A percentile compares a stretch with the other conserved stretches of the same genome.
Conservation (phyloP, 2,888 invertebrate species). For the Cheilosia pagana region DNA sequence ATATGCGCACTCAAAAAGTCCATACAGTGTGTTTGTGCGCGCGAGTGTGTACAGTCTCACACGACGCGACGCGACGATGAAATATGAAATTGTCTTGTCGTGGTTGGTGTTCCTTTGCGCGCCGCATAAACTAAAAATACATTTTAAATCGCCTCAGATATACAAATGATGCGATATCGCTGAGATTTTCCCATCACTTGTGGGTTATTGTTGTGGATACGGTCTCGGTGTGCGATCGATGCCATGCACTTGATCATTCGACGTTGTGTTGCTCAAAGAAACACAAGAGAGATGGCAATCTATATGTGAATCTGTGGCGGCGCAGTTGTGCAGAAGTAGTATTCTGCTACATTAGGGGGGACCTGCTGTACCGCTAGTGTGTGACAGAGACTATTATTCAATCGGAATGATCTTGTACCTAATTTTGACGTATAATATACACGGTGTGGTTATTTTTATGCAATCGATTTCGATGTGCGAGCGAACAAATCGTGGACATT, state of each 20-base stretch:
- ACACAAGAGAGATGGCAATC: conserved; percentile 37
- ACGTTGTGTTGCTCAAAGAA: conserved; percentile 17
- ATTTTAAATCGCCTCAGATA: conserved; percentile 26
- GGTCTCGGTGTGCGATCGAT: conserved; percentile 59
- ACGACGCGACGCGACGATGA: conserved; percentile 66
- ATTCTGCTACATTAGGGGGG: conserved; percentile 13
- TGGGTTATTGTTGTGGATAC: conserved; percentile 43
- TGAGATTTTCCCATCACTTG: conserved; percentile 60
- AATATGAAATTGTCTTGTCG: conserved; percentile 52
- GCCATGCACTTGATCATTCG: conserved; percentile 65
- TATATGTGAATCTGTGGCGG: not conserved
- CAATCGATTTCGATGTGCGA: conserved; percentile 45
- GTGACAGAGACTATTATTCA: conserved; percentile 64
- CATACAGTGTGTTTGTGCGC: conserved; percentile 6
- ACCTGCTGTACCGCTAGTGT: conserved; percentile 31
- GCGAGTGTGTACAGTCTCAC: conserved; percentile 36
- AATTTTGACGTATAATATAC: conserved; percentile 52
- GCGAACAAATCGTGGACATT: conserved; percentile 43
- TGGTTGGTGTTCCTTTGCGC: conserved; percentile 21
- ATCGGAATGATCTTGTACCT: conserved; percentile 71
- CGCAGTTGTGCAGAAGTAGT: not conserved
- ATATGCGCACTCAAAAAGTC: conserved; percentile 38
- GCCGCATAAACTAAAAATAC: conserved; percentile 45
- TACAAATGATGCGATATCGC: conserved; percentile 28
- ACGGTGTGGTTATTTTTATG: conserved; percentile 62